phyloP scores from a whole-genome alignment of 2,113 vertebrate genomes.

The Nothobranchius furzeri region DNA sequence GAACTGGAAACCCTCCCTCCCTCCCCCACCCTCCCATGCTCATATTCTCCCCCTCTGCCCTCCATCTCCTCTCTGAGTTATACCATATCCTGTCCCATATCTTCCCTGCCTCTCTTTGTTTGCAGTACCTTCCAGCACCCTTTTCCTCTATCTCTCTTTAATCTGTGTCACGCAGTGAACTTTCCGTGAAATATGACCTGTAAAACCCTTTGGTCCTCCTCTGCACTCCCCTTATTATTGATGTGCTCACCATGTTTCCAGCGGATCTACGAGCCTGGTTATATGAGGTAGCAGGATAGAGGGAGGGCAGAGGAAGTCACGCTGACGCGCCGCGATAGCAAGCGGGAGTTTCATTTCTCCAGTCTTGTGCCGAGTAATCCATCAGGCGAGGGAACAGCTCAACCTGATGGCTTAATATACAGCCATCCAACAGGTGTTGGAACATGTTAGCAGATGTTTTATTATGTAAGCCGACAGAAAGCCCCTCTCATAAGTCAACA shows the following conservation, averaged over 20 bases:
- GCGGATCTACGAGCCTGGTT: slow-evolving; percentile 53
- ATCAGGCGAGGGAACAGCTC: slow-evolving; percentile 48
- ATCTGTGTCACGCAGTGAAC: slow-evolving; percentile 67
- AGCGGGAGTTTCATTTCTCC: slow-evolving; percentile 53
- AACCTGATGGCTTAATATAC: slow-evolving; percentile 64
- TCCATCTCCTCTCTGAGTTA: slow-evolving; percentile 34
- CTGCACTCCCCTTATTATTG: slow-evolving; percentile 68
- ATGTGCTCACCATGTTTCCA: slow-evolving; percentile 66
- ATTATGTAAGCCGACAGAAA: slow-evolving; percentile 64
- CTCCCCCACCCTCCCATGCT: neutral
- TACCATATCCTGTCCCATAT: slow-evolving; percentile 40
- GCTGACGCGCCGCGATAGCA: slow-evolving; percentile 52
- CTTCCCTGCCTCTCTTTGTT: slow-evolving; percentile 42
- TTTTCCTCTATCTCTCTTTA: slow-evolving; percentile 54
- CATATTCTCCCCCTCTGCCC: slow-evolving; percentile 16
- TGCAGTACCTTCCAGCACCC: slow-evolving; percentile 57
- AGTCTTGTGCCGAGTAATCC: slow-evolving; percentile 43
- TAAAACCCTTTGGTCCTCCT: slow-evolving; percentile 61
- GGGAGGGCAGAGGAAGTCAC: slow-evolving; percentile 46
- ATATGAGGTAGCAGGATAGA: slow-evolving; percentile 59
- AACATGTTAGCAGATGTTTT: slow-evolving; percentile 69
- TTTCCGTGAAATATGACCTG: slow-evolving; percentile 70
- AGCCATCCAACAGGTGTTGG: slow-evolving; percentile 66
- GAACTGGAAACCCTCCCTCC: slow-evolving; percentile 32
- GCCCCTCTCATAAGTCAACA: slow-evolving; percentile 64